Evolutionary conservation across 92 coral and sea anemone genomes (phyloP).

Genomic region (Palythoa grandis): DNA sequence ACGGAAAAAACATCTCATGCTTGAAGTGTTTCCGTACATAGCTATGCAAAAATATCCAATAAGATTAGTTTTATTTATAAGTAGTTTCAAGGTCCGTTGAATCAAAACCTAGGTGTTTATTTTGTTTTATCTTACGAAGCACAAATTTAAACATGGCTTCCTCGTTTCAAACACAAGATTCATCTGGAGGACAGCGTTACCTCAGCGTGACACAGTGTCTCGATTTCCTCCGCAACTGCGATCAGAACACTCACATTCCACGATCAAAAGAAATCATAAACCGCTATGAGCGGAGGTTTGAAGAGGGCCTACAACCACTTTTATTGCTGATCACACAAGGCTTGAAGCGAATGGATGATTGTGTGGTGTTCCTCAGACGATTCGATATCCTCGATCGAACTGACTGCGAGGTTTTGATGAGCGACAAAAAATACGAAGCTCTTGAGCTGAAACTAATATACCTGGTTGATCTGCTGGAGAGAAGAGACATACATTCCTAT

Average conservation of each 20-base stretch:
- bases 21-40: no score
- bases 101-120: no score
- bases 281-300: neutral
- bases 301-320: constrained; percentile 22
- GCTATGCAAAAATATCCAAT: no score
- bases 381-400: constrained; percentile 10
- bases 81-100: no score
- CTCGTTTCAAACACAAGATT: neutral
- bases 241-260: neutral
- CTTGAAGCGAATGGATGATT: constrained; percentile 15
- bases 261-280: neutral
- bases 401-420: constrained; percentile 35
- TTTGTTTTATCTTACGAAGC: neutral
- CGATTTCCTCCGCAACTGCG: constrained; percentile 2
- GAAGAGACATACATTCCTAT: constrained; percentile 10
- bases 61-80: no score
- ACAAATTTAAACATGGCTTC: neutral
- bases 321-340: neutral
- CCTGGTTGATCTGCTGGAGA: constrained; percentile 19
- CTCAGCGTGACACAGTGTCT: neutral
- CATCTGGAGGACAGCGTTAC: neutral
- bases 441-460: constrained; percentile 25
- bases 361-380: constrained; percentile 13
- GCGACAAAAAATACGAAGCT: constrained; percentile 31
- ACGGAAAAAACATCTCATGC: no score